Evolutionary conservation across 2,888 invertebrate species (phyloP), one percentile per base, ranked within the genome.

Genomic region (Calameuta pallipes): DNA sequence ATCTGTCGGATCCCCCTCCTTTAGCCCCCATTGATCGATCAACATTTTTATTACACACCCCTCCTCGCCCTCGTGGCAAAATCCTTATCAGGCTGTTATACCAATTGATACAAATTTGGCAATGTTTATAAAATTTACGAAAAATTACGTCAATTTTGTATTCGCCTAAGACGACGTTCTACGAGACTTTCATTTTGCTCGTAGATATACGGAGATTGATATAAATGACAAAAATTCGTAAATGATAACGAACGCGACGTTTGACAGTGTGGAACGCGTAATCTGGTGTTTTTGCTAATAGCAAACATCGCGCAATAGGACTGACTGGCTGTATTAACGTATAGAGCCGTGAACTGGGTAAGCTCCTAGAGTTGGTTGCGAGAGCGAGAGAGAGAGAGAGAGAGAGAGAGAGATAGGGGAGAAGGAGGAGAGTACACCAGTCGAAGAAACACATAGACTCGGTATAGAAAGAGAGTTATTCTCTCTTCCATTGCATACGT

Each of bases 401-500:
- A 11, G 68, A n/a, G 75, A 30, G 41, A 30, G 68, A 41, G 75
- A 11, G 75, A 41, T 3, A 74, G 36, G 15, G 75, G 31, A 31
- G 11, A 31, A 35, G n/a, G 68, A 30, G 33, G 33, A 71, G 71
- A 4, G 71, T 12, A 71, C 71, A 23, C 56, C 56, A 56, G 56
- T n/a, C 75, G 75, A 37, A 75, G 56, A 75, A 36, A 56, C 33
- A 71, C 34, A 71, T 30, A 15, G 34, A 74, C 36, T 34, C n/a
- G 36, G 34, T 34, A 35, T 36, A 35, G 74, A 30, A 34, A 74
- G 35, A 30, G 30, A 35, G 74, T 30, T 74, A 34, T 74, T 36
- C 35, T 34, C 80, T 79, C 81, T 80, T 82, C 82, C 31, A 35
- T 23, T 41, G n/a, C 11, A 73, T 34, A 71, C 69, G 30, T 75